Base-by-base conservation (phyloP, 1,140 invertebrate genomes). In the Cryptotermes secundus region DNA sequence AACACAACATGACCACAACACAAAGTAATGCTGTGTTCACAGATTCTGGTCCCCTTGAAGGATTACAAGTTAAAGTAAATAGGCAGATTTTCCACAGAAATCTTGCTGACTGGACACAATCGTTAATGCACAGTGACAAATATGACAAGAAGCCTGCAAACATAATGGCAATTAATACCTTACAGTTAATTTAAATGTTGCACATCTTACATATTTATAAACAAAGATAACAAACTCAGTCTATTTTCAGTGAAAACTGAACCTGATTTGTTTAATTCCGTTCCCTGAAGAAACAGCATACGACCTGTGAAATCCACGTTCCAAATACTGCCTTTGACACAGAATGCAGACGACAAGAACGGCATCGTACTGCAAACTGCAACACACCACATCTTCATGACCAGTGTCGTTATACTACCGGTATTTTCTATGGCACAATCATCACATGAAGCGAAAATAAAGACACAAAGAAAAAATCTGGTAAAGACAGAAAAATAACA, bases 371-470 rank as follows among this genome's bases (percentile, higher is more conserved):
- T 31, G 26, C 59, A 72, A 72, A 26, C 59, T n/a, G 12, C n/a
- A 72, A 49, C 16, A 4, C 31, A 72, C 53, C 53, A 59, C 53
- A 26, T 59, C 53, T 59, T 59, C 53, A 24, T 59, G 53, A 59
- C n/a, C 3, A 9, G 59, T 72, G 59, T 72, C n/a, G 7, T 72
- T 72, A 72, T 26, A 72, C 26, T 72, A 72, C 59, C 34, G 42
- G 24, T 80, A 84, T 84, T 26, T 84, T 36, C 42, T 84, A 84
- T 84, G 83, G 83, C 83, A 84, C 83, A 84, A 49, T 36, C 80
- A 84, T 84, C 72, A 84, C 83, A 84, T 65, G 81, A 82, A 82
- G 81, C 42, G 53, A 82, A 84, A 80, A 36, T 38, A 42, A 79
- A 84, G 42, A 38, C n/a, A 38, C 38, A 79, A 84, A 31, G 53